Evolutionary conservation across 2,888 invertebrate species (phyloP), one percentile per base, ranked within the genome.

Genomic region (Cheilosia urbana): DNA sequence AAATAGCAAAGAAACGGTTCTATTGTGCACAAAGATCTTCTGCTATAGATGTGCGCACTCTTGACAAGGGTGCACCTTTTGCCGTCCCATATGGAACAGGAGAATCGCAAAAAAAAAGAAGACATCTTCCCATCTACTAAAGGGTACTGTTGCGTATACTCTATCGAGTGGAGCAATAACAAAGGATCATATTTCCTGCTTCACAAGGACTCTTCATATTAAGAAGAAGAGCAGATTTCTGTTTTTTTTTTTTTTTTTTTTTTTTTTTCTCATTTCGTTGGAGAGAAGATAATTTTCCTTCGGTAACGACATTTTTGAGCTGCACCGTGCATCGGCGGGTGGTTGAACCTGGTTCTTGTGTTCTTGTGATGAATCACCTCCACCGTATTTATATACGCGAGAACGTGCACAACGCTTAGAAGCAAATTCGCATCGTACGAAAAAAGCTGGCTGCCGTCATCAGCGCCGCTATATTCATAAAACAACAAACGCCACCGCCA

Each of bases 151-250:
- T 51, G 51, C 51, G 47, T 47, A 11, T 47, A 19, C 9, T 19
- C 47, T 24, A 30, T 51, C 24, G 51, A 51, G 21, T 24, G 51
- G 17, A 69, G 79, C 63, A 79, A 69, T 84, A 79, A 84, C 79
- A 84, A 84, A 79, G 75, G 71, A 84, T 69, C 65, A 79, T 84
- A 75, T 69, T 79, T 79, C 75, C 69, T 58, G 37, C 75, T 65
- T 71, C 30, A 58, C 17, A 78, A 84, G 71, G 75, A 79, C 75
- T 69, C 63, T 63, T 68, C 60, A 37, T 71, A 27, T 53, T 45
- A 65, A n/a, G 42, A 53, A 62, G 13, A 40, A 34, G 40, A 40
- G 34, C 17, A 57, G 34, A 40, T 58, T 40, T 40, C 42, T 30
- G 27, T 1, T 21, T 21, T 40, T 9, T 9, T 55, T 34, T 47